These are phyloP conservation scores for Orchestes rusci DNA, from an alignment of 2,888 invertebrate genomes.

Conservation along the genomic window DNA sequence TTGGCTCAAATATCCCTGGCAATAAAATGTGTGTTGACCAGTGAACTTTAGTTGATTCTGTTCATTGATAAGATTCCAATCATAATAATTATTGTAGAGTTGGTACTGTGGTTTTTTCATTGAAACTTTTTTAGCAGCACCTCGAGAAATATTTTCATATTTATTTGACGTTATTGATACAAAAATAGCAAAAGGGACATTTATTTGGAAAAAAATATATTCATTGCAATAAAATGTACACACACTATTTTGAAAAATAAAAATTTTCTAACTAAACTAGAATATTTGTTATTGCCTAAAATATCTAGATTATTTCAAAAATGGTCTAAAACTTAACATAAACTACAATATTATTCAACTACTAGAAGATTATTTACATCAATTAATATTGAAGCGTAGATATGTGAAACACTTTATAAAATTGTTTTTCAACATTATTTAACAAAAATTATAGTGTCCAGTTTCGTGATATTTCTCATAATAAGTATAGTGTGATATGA, in stretches of 20 bases:
- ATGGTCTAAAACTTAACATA: slow-evolving; percentile 30
- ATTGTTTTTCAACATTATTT: slow-evolving; percentile 17
- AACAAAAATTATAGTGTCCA: slow-evolving; percentile 13
- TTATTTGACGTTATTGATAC: too few species aligned
- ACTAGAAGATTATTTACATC: slow-evolving; percentile 23
- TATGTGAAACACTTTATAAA: slow-evolving; percentile 28
- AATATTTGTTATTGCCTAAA: slow-evolving; percentile 20
- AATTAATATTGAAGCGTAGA: slow-evolving; percentile 26
- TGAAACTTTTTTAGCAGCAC: too few species aligned
- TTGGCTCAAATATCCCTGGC: too few species aligned
- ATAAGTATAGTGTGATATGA: too few species aligned
- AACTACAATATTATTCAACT: slow-evolving; percentile 20
- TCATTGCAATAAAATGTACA: slow-evolving; percentile 34
- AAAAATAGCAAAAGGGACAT: too few species aligned
- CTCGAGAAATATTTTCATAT: too few species aligned
- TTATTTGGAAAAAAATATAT: slow-evolving; percentile 36
- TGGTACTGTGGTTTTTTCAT: too few species aligned
- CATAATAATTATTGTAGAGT: too few species aligned
- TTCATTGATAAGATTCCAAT: too few species aligned
- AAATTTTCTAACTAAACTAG: slow-evolving; percentile 28
- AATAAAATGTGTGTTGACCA: too few species aligned
- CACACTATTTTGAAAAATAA: slow-evolving; percentile 32
- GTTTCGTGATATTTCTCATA: too few species aligned
- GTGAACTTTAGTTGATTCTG: too few species aligned
- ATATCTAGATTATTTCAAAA: slow-evolving; percentile 18